These are phyloP conservation scores for Cephalopachus bancanus DNA, from an alignment of 2,797 vertebrate genomes.

Conservation along the genomic window DNA sequence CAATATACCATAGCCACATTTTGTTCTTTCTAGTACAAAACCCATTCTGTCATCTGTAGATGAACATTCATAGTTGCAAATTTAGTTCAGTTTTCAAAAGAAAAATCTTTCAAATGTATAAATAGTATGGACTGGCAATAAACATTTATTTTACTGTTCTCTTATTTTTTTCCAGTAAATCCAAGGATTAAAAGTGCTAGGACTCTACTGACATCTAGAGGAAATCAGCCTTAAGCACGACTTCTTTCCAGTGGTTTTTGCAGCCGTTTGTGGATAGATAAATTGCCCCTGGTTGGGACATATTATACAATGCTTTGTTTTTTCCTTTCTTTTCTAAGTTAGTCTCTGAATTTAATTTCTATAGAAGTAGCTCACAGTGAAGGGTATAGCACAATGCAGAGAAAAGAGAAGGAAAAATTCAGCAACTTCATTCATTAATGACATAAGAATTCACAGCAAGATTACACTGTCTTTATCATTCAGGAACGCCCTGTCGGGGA, in stretches of 20 bases:
- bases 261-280: not conserved
- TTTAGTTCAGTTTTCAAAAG: conserved; percentile 69
- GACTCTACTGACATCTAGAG: conserved; percentile 77
- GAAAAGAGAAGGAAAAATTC: not conserved
- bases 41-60: conserved; percentile 25
- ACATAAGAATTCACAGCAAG: not conserved
- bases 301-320: not conserved
- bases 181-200: conserved; percentile 44
- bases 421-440: not conserved
- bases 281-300: not conserved
- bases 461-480: not conserved
- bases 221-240: not conserved
- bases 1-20: conserved; percentile 14
- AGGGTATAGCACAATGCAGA: not conserved
- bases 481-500: not conserved
- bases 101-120: conserved; percentile 56
- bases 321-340: not conserved
- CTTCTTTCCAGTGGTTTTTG: not conserved
- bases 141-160: conserved; percentile 34
- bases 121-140: conserved; percentile 35
- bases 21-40: conserved; percentile 60
- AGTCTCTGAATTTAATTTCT: conserved; percentile 17
- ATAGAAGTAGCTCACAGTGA: not conserved
- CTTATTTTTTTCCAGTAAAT: not conserved
- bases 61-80: conserved; percentile 63